Percentiles rank a stretch among this genome's conserved stretches.
Evolutionary conservation across 2,797 vertebrate genomes (phyloP).

Genomic region (Betta splendens): DNA sequence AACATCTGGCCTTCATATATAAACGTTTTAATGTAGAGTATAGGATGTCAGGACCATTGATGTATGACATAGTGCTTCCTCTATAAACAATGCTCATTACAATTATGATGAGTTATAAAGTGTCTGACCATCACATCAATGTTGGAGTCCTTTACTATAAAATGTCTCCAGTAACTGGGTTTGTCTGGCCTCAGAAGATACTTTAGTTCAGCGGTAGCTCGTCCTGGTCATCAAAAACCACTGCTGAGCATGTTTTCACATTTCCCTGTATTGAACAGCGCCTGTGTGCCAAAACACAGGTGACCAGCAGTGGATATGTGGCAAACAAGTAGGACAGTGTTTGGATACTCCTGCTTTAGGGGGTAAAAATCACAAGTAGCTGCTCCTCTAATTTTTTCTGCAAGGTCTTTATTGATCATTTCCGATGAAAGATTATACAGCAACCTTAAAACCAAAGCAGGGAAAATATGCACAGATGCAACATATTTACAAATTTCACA

Average conservation of each 20-base stretch:
- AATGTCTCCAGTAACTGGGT: not conserved
- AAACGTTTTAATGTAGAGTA: not conserved
- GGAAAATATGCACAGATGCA: too few relatives aligned
- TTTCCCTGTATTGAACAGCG: too few relatives aligned
- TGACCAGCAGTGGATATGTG: too few relatives aligned
- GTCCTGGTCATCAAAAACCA: too few relatives aligned
- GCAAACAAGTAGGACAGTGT: too few relatives aligned
- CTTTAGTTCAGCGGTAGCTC: too few relatives aligned
- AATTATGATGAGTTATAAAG: too few relatives aligned
- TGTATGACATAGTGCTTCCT: not conserved
- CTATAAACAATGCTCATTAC: too few relatives aligned
- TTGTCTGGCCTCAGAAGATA: conserved; percentile 3
- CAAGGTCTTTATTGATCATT: not conserved
- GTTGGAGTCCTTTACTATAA: not conserved
- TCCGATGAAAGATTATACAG: not conserved
- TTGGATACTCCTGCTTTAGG: too few relatives aligned
- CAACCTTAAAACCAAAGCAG: not conserved
- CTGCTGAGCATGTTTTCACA: too few relatives aligned
- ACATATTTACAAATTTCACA: not conserved
- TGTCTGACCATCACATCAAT: too few relatives aligned
- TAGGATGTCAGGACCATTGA: not conserved
- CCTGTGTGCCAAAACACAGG: too few relatives aligned
- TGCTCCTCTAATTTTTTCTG: not conserved
- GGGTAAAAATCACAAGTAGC: conserved; percentile 9
- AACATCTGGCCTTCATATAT: not conserved